Evolutionary conservation across 2,888 invertebrate genomes (phyloP).

Genomic region (Amphipoea lucens): DNA sequence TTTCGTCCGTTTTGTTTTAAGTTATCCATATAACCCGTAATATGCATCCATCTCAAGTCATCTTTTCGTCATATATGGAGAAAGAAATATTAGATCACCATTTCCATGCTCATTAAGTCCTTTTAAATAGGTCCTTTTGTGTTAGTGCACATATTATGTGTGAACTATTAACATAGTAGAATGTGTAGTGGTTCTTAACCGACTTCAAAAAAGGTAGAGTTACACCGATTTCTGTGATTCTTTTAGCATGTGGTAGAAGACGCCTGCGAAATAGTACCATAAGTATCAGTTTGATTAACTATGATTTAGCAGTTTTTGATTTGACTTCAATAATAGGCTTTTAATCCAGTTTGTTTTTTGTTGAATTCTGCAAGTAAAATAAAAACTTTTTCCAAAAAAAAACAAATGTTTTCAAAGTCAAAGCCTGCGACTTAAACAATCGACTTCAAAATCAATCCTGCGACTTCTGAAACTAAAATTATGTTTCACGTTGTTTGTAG

Average conservation of each 20-base stretch:
- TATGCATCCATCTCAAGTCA: no score
- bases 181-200: background rate
- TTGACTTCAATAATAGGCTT: background rate
- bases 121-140: no score
- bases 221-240: background rate
- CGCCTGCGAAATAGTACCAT: background rate
- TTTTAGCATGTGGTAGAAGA: background rate
- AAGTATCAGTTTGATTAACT: background rate
- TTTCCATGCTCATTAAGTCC: no score
- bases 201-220: background rate
- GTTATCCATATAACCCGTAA: no score
- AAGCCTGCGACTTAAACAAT: background rate
- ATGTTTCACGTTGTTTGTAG: background rate
- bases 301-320: background rate
- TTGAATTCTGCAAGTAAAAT: background rate
- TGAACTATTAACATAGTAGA: background rate
- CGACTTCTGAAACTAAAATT: background rate
- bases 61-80: no score
- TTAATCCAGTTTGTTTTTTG: background rate
- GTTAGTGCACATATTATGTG: background rate
- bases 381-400: background rate
- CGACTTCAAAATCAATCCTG: background rate
- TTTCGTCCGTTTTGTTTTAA: no score
- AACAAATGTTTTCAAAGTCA: background rate
- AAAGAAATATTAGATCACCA: no score